Evolutionary conservation across 2,797 vertebrate species (phyloP), one percentile per base, ranked within the genome.

Genomic region (Crenichthys baileyi): DNA sequence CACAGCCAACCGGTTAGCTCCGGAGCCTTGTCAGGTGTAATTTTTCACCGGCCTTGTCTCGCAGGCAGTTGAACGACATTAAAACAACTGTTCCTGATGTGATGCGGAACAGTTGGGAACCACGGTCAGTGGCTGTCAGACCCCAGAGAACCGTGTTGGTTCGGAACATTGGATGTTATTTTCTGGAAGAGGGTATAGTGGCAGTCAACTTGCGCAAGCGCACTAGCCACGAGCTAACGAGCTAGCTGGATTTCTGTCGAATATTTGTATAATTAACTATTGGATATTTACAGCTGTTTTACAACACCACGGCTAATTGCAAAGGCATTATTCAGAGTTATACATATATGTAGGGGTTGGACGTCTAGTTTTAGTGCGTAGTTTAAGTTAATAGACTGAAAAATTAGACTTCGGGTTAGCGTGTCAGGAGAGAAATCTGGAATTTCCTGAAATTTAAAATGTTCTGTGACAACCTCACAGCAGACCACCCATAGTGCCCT

Each of bases 131-230:
- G 0, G 24, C 46, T 86, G 83, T 84, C 68, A 70, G 13, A 29
- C 16, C 51, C 0, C 18, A 76, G 8, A 41, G 13, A 46, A 60
- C n/a, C 73, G 77, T 76, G 78, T 79, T 83, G 44, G 75, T 71
- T 76, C 50, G 65, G 39, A 88, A 90, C 90, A 80, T 11, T 76
- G 79, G 86, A 87, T 91, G 90, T 87, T 87, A 72, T 88, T 87
- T 85, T 80, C 85, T 88, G 81, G 84, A 82, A 78, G 67, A 75
- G 84, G 85, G 72, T 83, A 85, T 84, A 82, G 60, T 84, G 82
- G 82, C 82, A 92, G 87, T 86, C 86, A 89, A 26, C 78, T 0
- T 79, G 90, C 95, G 82, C 95, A 93, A 24, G 96, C 95, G 96
- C 92, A 90, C 29, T 50, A 72, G 72, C 53, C 48, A 24, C 50